Evolutionary conservation across 1,140 invertebrate genomes (phyloP), one percentile per base, ranked within the genome.

Genomic region (Drosophila bocqueti): DNA sequence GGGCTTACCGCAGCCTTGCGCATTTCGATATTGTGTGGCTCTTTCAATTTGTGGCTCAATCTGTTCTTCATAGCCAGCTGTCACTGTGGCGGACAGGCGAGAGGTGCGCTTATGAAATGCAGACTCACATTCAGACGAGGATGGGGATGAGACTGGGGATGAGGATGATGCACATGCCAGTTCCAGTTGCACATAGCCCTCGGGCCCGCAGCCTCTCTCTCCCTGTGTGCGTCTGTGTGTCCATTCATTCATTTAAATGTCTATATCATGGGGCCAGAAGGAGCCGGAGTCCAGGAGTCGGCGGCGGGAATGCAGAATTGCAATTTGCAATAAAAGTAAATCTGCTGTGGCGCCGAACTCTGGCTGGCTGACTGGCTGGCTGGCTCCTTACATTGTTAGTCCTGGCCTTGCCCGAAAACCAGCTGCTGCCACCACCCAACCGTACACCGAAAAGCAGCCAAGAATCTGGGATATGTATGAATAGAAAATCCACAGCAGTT

Each of bases 301-400:
- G 47, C 31, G 52, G 52, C 34, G 58, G 62, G 63, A 38, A 68
- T 69, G 73, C 82, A 85, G 71, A 68, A 71, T 60, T 86, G 83
- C 83, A 86, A 87, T 87, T 86, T 86, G 83, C 83, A 86, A 86
- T 86, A 86, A 86, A 86, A 86, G 76, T 83, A 86, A 87, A 83
- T 86, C 83, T 80, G 80, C 57, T 77, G 2, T 49, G 63, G 49
- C 49, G 55, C 63, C 63, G 10, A 40, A 46, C 45, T 67, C 49
- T 15, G 18, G 43, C 43, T 47, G 45, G 45, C 45, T 46, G 45
- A 18, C 43, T 46, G 42, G n/a, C 42, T 18, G 55, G 47, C 43
- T 68, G 36, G 54, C 40, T 76, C 57, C 64, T 68, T 50, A 55
- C 63, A 76, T 76, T 77, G 62, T 77, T 55, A 55, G 36, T 31